Conservation (phyloP, 2,113 vertebrate genomes). For the Geococcyx californianus region DNA sequence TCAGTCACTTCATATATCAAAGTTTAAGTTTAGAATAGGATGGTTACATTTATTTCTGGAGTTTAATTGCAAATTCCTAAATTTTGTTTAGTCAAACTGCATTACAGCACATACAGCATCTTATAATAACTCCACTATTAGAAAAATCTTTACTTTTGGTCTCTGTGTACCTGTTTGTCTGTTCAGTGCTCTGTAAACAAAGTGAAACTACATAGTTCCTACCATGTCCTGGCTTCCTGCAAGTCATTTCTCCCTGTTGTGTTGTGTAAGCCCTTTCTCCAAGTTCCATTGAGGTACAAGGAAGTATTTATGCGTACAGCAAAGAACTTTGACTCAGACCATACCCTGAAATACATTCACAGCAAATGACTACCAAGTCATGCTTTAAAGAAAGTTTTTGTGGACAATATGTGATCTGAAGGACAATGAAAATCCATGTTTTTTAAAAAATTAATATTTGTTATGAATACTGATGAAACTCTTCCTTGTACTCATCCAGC, state of each 20-base stretch:
- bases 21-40: not conserved
- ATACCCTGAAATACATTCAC: not conserved
- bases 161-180: not conserved
- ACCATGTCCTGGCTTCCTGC: not conserved
- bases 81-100: not conserved
- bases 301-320: not conserved
- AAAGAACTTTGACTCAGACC: not conserved
- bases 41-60: not conserved
- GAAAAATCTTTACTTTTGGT: not conserved
- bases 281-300: not conserved
- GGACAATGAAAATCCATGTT: not conserved
- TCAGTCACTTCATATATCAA: not conserved
- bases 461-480: not conserved
- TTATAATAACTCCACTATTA: not conserved
- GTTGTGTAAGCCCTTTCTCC: not conserved
- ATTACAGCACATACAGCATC: rapidly evolving
- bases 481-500: not conserved
- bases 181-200: not conserved
- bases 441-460: not conserved
- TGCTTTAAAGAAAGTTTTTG: not conserved
- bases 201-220: not conserved
- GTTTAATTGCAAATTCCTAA: not conserved
- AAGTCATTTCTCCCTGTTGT: not conserved
- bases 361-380: not conserved
- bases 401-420: not conserved